phyloP scores from a whole-genome alignment of 2,113 vertebrate species.

The Gymnocephalus cernua region DNA sequence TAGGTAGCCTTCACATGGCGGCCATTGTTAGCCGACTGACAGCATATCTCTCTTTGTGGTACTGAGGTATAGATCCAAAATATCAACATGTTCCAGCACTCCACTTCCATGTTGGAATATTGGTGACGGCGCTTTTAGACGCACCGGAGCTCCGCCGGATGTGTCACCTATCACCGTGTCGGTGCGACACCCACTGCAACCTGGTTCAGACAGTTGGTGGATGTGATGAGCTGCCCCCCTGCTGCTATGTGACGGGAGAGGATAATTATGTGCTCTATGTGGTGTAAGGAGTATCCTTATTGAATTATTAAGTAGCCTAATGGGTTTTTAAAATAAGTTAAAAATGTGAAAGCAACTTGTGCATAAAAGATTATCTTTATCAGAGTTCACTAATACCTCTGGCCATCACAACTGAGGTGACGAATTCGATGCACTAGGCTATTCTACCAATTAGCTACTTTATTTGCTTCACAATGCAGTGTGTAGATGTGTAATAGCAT shows the following conservation, averaged over 20 bases:
- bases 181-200: not conserved
- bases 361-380: not conserved
- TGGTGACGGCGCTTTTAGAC: not conserved
- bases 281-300: not conserved
- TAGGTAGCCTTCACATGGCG: slow-evolving; percentile 47
- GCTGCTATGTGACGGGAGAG: not conserved
- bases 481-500: not conserved
- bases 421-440: not conserved
- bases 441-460: not conserved
- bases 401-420: not conserved
- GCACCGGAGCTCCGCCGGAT: not conserved
- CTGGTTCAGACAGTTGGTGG: not conserved
- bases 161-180: too few relatives aligned
- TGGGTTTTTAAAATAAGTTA: not conserved
- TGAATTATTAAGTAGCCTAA: not conserved
- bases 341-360: too few relatives aligned
- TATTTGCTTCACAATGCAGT: not conserved
- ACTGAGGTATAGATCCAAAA: not conserved
- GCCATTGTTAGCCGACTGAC: slow-evolving; percentile 7
- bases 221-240: slow-evolving; percentile 51
- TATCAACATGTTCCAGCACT: not conserved
- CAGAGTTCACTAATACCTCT: not conserved
- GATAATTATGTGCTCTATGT: too few relatives aligned
- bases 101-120: not conserved
- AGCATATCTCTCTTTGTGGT: not conserved